Conservation (phyloP, 2,797 vertebrate species). For the Remorina albescens region DNA sequence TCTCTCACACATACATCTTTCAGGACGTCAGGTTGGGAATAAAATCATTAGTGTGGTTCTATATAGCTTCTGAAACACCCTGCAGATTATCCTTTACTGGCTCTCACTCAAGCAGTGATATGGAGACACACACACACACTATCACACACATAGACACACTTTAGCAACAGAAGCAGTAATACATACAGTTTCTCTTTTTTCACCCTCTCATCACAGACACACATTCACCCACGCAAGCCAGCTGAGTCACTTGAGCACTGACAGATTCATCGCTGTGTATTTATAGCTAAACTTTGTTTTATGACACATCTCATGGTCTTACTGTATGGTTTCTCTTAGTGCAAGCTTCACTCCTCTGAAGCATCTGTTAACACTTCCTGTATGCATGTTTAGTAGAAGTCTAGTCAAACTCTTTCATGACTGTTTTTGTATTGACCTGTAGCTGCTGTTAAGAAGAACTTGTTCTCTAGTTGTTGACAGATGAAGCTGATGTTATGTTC, state of each 20-base stretch:
- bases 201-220: conserved; percentile 50
- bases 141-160: conserved; percentile 30
- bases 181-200: conserved; percentile 45
- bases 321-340: conserved; percentile 59
- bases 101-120: conserved; percentile 59
- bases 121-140: conserved; percentile 30
- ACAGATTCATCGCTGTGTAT: conserved; percentile 74
- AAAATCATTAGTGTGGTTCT: conserved; percentile 62
- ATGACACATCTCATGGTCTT: conserved; percentile 65
- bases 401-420: conserved; percentile 1
- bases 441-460: conserved; percentile 16
- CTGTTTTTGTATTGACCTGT: conserved; percentile 11
- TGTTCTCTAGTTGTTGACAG: conserved; percentile 19
- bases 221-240: conserved; percentile 55
- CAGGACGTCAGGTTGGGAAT: conserved; percentile 58
- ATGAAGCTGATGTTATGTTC: conserved; percentile 21
- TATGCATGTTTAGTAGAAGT: conserved; percentile 22
- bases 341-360: conserved; percentile 35
- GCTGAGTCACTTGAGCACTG: conserved; percentile 64
- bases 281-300: conserved; percentile 72
- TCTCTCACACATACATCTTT: conserved; percentile 18
- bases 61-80: conserved; percentile 72
- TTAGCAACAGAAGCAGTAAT: conserved; percentile 47
- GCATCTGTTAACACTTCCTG: conserved; percentile 42
- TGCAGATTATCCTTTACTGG: conserved; percentile 76